Evolutionary conservation across 2,888 invertebrate genomes (phyloP), one percentile per base, ranked within the genome.

Genomic region (Cantharis flavilabris): DNA sequence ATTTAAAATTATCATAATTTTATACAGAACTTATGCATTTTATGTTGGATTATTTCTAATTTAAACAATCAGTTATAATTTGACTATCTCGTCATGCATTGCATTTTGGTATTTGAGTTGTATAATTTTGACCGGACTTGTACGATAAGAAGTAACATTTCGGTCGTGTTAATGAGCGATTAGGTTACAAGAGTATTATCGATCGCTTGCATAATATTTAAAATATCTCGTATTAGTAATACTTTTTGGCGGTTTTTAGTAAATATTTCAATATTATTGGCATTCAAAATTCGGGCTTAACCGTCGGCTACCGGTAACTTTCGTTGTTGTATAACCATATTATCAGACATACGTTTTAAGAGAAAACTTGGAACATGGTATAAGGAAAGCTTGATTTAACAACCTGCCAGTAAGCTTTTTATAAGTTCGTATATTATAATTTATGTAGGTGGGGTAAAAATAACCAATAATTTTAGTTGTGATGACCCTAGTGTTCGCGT

Each of bases 391-490:
- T 23, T 28, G 71, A 73, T 70, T 72, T 73, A 67, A 62, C 76
- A 79, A 73, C 67, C 69, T 72, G 67, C 28, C 75, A 70, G 82
- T 79, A 72, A 30, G 80, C 77, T 80, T 79, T 80, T 82, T 79
- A 75, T 82, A 82, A 73, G 65, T 73, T 79, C 82, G 75, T 62
- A 67, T 71, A 79, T 75, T 72, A 78, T 77, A 79, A 81, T 79
- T 81, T 81, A 81, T 81, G 81, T 80, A 81, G 83, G 81, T 80
- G 82, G 83, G 82, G 82, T 81, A 82, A 82, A 83, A 82, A 81
- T 81, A 81, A 81, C 79, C 80, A 80, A 81, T 79, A 80, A 80
- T 80, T 79, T 80, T 82, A 83, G 83, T 82, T 79, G 77, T 80
- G 82, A 82, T 83, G 81, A 80, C 79, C 71, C 72, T 78, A 76